phyloP scores from a whole-genome alignment of 23 tunicate genomes.

The Phallusia fumigata region DNA sequence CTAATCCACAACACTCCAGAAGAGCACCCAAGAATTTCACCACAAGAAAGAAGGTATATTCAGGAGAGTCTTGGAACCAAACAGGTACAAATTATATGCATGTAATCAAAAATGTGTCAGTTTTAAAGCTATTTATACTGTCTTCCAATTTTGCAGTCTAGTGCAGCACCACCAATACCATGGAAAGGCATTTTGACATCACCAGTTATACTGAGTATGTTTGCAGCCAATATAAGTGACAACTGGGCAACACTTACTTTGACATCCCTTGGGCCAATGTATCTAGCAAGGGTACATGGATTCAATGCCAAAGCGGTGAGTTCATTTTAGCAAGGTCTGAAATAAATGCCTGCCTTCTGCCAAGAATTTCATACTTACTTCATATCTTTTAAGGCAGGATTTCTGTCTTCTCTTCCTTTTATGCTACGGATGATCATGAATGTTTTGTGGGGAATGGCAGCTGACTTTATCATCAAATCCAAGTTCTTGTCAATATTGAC shows the following conservation, averaged over 20 bases:
- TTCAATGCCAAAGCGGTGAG: background rate
- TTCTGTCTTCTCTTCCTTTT: background rate
- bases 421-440: background rate
- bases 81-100: background rate
- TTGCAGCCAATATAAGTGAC: background rate
- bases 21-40: conserved; percentile 65
- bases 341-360: no score
- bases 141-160: background rate
- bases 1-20: conserved; percentile 61
- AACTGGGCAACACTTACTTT: background rate
- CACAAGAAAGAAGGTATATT: conserved; percentile 54
- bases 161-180: background rate
- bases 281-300: background rate
- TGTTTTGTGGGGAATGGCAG: background rate
- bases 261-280: background rate
- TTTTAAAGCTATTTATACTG: background rate
- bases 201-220: background rate
- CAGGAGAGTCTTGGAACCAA: conserved; percentile 40
- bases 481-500: background rate
- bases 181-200: background rate
- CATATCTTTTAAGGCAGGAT: background rate
- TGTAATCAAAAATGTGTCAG: no score
- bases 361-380: no score
- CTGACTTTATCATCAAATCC: background rate
- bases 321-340: no score